These are phyloP conservation scores for Periophthalmodon schlosseri DNA, from an alignment of 2,113 vertebrate species.

Conservation along the genomic window DNA sequence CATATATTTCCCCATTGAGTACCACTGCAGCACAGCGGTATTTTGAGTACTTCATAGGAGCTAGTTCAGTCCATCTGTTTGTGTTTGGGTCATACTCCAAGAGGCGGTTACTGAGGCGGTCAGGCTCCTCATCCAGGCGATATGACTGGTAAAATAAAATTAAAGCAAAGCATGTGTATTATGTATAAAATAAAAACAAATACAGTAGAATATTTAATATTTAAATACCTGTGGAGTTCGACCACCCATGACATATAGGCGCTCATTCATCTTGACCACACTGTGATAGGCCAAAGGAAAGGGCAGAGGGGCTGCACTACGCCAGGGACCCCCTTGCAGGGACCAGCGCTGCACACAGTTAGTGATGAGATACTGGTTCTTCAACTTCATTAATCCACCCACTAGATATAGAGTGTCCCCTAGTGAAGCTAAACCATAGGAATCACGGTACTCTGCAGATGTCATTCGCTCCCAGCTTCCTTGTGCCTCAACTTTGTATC, in stretches of 20 bases:
- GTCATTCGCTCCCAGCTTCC: conserved; percentile 90
- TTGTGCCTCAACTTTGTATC: conserved; percentile 87
- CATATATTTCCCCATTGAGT: conserved; percentile 89
- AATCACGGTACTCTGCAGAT: conserved; percentile 87
- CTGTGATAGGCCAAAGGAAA: conserved; percentile 87
- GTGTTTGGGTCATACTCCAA: conserved; percentile 86
- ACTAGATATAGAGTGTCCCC: conserved; percentile 86
- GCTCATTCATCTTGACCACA: conserved; percentile 81
- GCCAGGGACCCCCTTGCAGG: conserved; percentile 86
- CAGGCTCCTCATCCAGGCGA: conserved; percentile 91
- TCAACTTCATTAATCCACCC: conserved; percentile 94
- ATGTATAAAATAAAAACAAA: conserved; percentile 8
- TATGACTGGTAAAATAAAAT: conserved; percentile 77
- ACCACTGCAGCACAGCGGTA: conserved; percentile 90
- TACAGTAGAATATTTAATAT: background rate
- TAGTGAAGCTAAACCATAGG: conserved; percentile 85
- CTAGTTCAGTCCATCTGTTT: conserved; percentile 86
- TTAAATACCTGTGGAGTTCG: conserved; percentile 91
- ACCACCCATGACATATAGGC: conserved; percentile 91
- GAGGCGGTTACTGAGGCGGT: conserved; percentile 90
- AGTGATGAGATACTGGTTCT: conserved; percentile 89
- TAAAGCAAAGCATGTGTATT: conserved; percentile 53
- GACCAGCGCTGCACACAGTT: conserved; percentile 91
- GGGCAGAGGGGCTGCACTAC: conserved; percentile 85
- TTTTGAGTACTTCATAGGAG: conserved; percentile 92